phyloP scores from a whole-genome alignment of 2,113 vertebrate species.

The Corvus cornix region DNA sequence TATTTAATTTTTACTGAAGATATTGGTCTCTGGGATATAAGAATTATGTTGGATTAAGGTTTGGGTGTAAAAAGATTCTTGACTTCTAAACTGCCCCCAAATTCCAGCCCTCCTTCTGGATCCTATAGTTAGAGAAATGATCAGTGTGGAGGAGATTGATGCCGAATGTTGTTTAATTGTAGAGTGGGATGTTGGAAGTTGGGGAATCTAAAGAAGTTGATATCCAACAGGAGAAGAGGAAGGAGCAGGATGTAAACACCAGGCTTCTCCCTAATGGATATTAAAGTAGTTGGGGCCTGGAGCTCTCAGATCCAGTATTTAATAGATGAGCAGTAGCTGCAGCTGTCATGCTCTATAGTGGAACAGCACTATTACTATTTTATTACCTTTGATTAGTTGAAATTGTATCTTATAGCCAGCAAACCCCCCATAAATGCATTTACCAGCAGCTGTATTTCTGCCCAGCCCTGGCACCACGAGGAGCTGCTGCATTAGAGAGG shows the following conservation, averaged over 20 bases:
- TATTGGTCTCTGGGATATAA: not conserved
- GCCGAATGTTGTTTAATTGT: not conserved
- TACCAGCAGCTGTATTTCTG: not conserved
- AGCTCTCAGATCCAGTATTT: not conserved
- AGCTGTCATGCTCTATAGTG: conserved; percentile 1
- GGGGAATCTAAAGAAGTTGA: not conserved
- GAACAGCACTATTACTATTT: conserved; percentile 16
- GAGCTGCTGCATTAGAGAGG: conserved; percentile 10
- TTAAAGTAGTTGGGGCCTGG: not conserved
- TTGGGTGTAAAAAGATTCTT: not conserved
- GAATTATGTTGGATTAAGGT: not conserved
- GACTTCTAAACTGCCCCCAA: not conserved
- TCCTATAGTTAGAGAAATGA: fast-evolving
- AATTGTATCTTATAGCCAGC: conserved; percentile 11
- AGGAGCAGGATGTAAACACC: not conserved
- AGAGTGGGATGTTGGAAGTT: not conserved
- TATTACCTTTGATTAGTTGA: conserved; percentile 40
- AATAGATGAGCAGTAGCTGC: conserved; percentile 11
- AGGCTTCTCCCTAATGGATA: not conserved
- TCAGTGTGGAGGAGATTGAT: not conserved
- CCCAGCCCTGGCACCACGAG: not conserved
- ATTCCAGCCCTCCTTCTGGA: not conserved
- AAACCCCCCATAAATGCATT: not conserved
- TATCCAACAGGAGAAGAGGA: not conserved
- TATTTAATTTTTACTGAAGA: not conserved